A percentile compares a stretch with the other conserved stretches of the same genome.
These are phyloP conservation scores for Andrena bicolor DNA, from an alignment of 2,888 invertebrate genomes.

Conservation along the genomic window DNA sequence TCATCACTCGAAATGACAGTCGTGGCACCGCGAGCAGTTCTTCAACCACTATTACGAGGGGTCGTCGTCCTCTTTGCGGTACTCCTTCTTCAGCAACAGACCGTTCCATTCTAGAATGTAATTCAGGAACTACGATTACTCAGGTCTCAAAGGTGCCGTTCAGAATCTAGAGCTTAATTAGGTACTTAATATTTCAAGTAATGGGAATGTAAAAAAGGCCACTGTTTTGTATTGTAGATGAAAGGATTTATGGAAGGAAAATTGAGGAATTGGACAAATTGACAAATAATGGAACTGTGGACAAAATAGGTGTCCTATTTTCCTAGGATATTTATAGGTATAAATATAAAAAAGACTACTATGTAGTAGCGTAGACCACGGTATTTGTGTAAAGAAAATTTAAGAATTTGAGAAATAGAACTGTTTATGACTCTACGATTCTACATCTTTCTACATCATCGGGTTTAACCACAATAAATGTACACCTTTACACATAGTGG, in stretches of 20 bases:
- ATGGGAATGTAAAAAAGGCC: neutral
- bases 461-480: no score
- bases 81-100: neutral
- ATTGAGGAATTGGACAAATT: neutral
- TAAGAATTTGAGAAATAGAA: neutral
- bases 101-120: neutral
- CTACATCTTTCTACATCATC: no score
- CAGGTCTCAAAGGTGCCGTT: neutral
- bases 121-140: neutral
- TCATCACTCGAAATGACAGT: slow-evolving; percentile 67
- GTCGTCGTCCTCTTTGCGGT: neutral
- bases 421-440: no score
- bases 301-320: neutral
- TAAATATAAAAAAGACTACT: no score
- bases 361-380: no score
- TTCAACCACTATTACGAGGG: neutral
- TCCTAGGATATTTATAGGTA: neutral
- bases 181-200: neutral
- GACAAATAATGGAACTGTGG: no score
- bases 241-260: neutral
- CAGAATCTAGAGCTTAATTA: neutral
- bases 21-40: slow-evolving; percentile 72
- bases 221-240: neutral
- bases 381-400: neutral
- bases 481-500: no score